Base-by-base conservation (phyloP, 2,797 vertebrate genomes). In the Periparus ater region DNA sequence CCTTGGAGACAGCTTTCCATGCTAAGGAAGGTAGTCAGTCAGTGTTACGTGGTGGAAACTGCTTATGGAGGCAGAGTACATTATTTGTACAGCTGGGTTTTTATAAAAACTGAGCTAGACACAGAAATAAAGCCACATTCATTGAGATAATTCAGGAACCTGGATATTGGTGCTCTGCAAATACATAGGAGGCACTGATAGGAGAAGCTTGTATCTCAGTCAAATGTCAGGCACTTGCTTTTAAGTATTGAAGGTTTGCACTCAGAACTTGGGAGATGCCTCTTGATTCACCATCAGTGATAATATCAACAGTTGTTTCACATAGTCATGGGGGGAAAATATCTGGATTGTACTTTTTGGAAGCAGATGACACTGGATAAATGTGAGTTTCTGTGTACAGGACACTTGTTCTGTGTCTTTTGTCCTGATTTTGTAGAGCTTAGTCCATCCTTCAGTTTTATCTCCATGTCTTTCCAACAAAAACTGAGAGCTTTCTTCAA, bases 51-150 rank as follows among this genome's bases (percentile, higher is more conserved):
- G 23, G 30, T 62, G 17, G 11, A 44, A 67, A 26, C 53, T 73
- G 30, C 55, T 44, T 42, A 8, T 58, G 60, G 47, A 79, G 70
- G 15, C 29, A 29, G 17, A 11, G 25, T 11, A 5, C 2, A 0
- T 51, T 14, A 29, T 22, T 73, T 32, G 26, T 29, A 19, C 0
- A 0, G 10, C 45, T 84, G 20, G 0, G 1, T 36, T 65, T 86
- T 34, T 81, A 36, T 29, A 19, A 72, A 57, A 93, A 48, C 11
- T 10, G 34, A 71, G 45, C 32, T 60, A 58, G 42, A 30, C 6
- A 1, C 3, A 51, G 23, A 75, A 61, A n/a, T 9, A 55, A 79
- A 85, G 51, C 10, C 51, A 29, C 7, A 19, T 23, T 73, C 51
- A 18, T 27, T 73, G 53, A 71, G 61, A 18, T 63, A 38, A 53